Conservation (phyloP, 2,113 vertebrate species). For the Zootoca vivipara region DNA sequence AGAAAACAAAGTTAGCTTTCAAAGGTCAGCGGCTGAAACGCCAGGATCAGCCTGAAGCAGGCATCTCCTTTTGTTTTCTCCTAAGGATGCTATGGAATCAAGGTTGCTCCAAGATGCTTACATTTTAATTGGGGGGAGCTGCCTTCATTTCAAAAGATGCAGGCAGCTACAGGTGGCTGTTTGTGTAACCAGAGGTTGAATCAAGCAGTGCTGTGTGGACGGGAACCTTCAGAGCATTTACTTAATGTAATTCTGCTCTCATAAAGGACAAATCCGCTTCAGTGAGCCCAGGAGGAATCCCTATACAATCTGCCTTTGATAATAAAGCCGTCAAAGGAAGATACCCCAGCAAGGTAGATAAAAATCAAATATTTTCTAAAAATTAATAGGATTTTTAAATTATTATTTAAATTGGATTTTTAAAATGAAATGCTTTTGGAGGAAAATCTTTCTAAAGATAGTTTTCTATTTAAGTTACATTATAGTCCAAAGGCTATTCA, state of each 20-base stretch:
- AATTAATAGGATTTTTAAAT: too few species aligned
- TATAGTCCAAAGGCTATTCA: too few species aligned
- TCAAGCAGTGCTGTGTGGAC: not conserved
- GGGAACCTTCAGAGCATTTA: not conserved
- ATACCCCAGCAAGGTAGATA: not conserved
- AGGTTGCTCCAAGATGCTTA: rapidly evolving
- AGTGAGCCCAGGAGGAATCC: not conserved
- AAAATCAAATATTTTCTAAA: too few species aligned
- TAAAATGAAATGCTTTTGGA: too few species aligned
- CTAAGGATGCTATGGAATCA: rapidly evolving
- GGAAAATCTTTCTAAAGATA: too few species aligned
- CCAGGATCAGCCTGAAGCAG: not conserved
- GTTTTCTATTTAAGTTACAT: too few species aligned
- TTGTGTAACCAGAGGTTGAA: not conserved
- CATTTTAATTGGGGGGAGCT: not conserved
- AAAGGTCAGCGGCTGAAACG: conserved; percentile 38
- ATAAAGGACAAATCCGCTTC: not conserved
- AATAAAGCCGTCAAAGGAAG: not conserved
- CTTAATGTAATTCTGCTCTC: not conserved
- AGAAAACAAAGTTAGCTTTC: conserved; percentile 57
- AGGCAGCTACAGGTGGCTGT: not conserved
- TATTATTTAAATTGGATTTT: too few species aligned
- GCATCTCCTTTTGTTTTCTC: not conserved
- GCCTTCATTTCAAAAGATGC: not conserved
- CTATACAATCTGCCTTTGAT: not conserved